Conservation (phyloP, 2,797 vertebrate species). For the Capromys pilorides region DNA sequence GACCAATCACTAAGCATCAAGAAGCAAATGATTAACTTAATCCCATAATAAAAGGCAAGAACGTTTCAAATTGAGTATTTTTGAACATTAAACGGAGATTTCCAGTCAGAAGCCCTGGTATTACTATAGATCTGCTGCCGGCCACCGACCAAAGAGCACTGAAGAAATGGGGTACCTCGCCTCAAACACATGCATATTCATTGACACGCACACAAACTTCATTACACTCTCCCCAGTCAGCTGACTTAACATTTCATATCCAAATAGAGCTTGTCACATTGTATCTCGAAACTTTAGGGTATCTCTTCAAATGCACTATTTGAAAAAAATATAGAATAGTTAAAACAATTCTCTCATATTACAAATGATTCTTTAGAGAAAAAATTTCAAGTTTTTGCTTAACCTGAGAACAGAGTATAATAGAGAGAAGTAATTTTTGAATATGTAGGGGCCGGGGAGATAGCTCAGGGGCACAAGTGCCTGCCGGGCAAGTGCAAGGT, state of each 20-base stretch:
- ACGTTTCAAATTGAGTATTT: background rate
- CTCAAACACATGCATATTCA: background rate
- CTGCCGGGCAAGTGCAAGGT: too few relatives aligned
- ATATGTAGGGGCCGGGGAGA: background rate
- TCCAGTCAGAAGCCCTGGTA: background rate
- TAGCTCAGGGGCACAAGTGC: too few relatives aligned
- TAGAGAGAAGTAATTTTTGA: background rate
- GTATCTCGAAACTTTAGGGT: background rate
- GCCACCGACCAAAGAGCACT: background rate
- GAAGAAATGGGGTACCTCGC: background rate
- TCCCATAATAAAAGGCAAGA: background rate
- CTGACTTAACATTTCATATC: background rate
- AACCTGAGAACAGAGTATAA: background rate
- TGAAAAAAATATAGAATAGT: background rate
- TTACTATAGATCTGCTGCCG: background rate
- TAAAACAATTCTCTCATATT: conserved; percentile 38
- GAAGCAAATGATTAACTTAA: conserved; percentile 2
- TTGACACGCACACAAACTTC: background rate
- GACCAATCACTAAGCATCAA: background rate
- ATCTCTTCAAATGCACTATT: background rate
- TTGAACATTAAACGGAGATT: background rate
- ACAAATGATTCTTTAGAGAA: conserved; percentile 39
- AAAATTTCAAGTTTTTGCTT: conserved; percentile 1
- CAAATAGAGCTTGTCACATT: background rate
- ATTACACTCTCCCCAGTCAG: background rate